phyloP scores from a whole-genome alignment of 2,888 invertebrate species.

The Phortica okadai region DNA sequence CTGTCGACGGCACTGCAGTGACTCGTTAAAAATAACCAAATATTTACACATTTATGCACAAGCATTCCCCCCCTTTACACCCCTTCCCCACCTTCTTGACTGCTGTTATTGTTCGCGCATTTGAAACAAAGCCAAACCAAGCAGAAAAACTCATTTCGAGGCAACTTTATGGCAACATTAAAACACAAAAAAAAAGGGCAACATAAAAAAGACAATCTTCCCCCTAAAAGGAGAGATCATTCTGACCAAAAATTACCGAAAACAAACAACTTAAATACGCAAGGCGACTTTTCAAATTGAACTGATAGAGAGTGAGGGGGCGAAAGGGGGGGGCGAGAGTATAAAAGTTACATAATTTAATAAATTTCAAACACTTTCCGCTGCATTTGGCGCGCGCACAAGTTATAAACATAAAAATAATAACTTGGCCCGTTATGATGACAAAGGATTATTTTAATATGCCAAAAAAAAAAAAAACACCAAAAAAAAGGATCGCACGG shows the following conservation, averaged over 20 bases:
- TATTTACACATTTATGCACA: background rate
- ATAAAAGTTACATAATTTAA: conserved; percentile 59
- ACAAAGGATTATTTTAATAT: conserved; percentile 19
- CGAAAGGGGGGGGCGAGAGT: background rate
- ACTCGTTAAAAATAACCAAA: conserved; percentile 12
- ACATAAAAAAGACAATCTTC: conserved; percentile 17
- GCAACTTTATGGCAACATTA: conserved; percentile 56
- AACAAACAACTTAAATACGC: conserved; percentile 47
- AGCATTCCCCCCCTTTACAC: background rate
- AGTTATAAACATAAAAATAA: conserved; percentile 46
- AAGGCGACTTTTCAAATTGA: background rate
- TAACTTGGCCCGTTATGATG: background rate
- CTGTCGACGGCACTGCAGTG: background rate
- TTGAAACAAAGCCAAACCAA: conserved; percentile 59
- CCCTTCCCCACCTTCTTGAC: background rate
- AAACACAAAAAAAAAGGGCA: conserved; percentile 52
- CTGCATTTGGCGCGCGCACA: conserved; percentile 53
- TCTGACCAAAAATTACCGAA: conserved; percentile 29
- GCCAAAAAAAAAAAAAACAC: background rate
- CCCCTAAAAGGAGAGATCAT: background rate
- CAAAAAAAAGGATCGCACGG: background rate
- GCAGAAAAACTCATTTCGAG: conserved; percentile 56
- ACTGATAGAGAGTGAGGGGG: too few relatives aligned
- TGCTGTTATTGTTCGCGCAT: conserved; percentile 13
- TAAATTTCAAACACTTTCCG: conserved; percentile 52